Evolutionary conservation across 92 coral and sea anemone species (phyloP).

Genomic region (Phenganax stokvisi): DNA sequence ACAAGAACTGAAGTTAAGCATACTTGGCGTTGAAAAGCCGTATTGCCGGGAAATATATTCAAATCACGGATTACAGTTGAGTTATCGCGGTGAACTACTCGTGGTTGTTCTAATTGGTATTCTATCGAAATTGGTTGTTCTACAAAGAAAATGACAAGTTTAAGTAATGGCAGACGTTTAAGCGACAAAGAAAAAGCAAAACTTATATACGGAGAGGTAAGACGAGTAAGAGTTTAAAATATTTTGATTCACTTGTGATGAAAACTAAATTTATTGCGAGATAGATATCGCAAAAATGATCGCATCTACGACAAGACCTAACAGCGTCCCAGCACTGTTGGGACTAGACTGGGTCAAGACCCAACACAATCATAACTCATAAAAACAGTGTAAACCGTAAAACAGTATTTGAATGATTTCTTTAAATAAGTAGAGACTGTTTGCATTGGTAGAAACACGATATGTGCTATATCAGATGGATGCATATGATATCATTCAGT

Average conservation of each 20-base stretch:
- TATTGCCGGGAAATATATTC: background rate
- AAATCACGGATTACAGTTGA: background rate
- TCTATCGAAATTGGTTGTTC: background rate
- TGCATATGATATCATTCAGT: no score
- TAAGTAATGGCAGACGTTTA: background rate
- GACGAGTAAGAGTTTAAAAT: background rate
- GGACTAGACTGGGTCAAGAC: no score
- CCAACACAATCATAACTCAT: no score
- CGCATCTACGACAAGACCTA: no score
- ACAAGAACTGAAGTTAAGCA: background rate
- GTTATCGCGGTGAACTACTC: background rate
- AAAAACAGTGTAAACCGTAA: no score
- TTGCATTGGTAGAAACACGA: no score
- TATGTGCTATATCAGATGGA: no score
- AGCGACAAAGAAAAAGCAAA: conserved; percentile 23
- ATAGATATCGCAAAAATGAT: no score
- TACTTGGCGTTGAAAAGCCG: conserved; percentile 7
- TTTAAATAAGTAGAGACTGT: no score
- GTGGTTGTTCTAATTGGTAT: background rate
- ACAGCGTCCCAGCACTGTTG: no score
- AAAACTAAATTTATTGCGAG: background rate
- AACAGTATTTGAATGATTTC: no score
- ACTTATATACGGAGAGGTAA: conserved; percentile 26
- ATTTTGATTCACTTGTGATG: background rate
- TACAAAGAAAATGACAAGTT: background rate